Conservation (phyloP, 2,888 invertebrate genomes). For the Deilephila elpenor region DNA sequence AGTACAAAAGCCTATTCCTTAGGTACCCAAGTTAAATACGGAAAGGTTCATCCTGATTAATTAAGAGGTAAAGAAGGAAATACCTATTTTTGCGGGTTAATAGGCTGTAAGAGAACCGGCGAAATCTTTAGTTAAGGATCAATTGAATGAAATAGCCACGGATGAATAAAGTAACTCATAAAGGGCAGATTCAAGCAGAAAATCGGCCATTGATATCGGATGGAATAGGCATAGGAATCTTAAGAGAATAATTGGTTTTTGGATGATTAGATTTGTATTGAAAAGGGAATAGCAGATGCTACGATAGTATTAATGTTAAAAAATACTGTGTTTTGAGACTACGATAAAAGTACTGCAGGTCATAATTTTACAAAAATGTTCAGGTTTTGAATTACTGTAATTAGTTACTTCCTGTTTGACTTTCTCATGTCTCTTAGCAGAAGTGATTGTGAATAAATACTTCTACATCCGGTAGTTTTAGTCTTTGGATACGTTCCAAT, state of each 20-base stretch:
- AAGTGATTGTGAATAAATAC: no score
- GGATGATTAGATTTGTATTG: slow-evolving; percentile 15
- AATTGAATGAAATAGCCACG: slow-evolving; percentile 22
- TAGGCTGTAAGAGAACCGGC: slow-evolving; percentile 14
- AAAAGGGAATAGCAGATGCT: background rate
- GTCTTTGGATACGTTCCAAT: background rate
- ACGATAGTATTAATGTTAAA: no score
- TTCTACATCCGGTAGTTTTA: no score
- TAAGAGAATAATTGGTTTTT: background rate
- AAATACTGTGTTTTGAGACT: no score
- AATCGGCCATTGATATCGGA: background rate
- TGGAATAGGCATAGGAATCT: background rate
- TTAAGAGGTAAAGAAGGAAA: slow-evolving; percentile 18
- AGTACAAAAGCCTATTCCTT: background rate
- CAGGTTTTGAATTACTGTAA: no score
- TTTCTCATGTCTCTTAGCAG: no score
- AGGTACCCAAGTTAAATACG: background rate
- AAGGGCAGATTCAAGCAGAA: slow-evolving; percentile 8
- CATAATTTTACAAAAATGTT: no score
- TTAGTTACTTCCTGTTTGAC: no score
- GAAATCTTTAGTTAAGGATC: slow-evolving; percentile 22
- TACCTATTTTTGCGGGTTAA: slow-evolving; percentile 19
- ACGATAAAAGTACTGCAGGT: no score
- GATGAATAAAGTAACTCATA: slow-evolving; percentile 20
- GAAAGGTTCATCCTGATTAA: slow-evolving; percentile 12